Evolutionary conservation across 2,113 vertebrate species (phyloP), one percentile per base, ranked within the genome.

Genomic region (Bucco capensis): DNA sequence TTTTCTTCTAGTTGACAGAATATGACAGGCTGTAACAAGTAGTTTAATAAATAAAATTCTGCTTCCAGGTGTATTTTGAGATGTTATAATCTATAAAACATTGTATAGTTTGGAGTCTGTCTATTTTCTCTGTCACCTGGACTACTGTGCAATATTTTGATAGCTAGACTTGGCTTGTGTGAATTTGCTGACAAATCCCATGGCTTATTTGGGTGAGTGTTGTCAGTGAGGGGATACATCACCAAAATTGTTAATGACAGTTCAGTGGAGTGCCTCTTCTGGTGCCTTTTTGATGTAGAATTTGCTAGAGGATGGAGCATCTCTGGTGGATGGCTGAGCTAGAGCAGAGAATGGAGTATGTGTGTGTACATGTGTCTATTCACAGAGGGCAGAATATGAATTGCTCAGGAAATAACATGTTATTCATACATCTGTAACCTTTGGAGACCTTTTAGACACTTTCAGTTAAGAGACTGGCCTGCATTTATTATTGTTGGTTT

Each of bases 41-140:
- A 89, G 65, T 86, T 95, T 90, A 95, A 95, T 95, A 93, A 94
- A 88, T 91, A 85, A 94, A 94, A 83, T 31, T 66, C 64, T 77
- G 42, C 78, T 91, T 88, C 76, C 57, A 67, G 93, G 78, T 93
- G 65, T 90, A 37, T 86, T 93, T 80, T 0, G 76, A 74, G 61
- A 70, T 92, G 86, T 64, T 95, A 33, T 67, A 76, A 94, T 94
- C 82, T 88, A 64, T 92, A 90, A 95, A 96, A 77, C 56, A 89
- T 83, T 25, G 53, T 70, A 23, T 37, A 35, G 64, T 75, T 94
- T 90, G 70, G 85, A 46, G 31, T 79, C 50, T 84, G 61, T 64
- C 76, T 82, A 14, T 85, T 87, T 37, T 33, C 28, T 37, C 67
- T 3, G 0, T 91, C 79, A 62, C 44, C 71, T 82, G 33, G 33